phyloP scores from a whole-genome alignment of 2,113 vertebrate genomes.

The Pao palembangensis region DNA sequence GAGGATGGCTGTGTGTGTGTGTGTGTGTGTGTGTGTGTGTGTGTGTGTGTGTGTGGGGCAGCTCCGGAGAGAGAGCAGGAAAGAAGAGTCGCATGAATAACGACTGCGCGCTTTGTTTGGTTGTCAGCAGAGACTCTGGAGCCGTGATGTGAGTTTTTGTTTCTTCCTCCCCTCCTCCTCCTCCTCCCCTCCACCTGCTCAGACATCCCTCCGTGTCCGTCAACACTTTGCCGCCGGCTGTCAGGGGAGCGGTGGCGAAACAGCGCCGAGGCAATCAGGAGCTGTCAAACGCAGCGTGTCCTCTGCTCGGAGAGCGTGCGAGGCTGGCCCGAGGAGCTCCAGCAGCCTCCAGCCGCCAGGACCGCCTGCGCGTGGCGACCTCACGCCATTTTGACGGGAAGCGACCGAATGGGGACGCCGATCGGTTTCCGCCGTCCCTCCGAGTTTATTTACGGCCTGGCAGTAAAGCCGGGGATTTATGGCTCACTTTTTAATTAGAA shows the following conservation, averaged over 20 bases:
- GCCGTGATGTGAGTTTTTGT: constrained; percentile 25
- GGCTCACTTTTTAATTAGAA: constrained; percentile 90
- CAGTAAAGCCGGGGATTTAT: constrained; percentile 83
- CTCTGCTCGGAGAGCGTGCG: constrained; percentile 12
- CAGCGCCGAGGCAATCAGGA: constrained; percentile 62
- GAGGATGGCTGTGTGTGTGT: neutral
- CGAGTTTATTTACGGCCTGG: constrained; percentile 83
- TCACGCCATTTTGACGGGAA: constrained; percentile 42
- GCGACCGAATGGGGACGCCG: neutral
- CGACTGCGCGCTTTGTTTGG: constrained; percentile 43
- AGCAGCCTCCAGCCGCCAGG: too few relatives aligned
- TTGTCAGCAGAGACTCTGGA: constrained; percentile 26
- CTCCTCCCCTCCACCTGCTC: constrained; percentile 40
- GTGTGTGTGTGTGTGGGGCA: constrained; percentile 1
- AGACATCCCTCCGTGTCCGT: constrained; percentile 47
- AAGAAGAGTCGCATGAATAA: constrained; percentile 40
- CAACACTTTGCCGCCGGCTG: constrained; percentile 31
- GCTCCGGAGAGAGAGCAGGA: constrained; percentile 8
- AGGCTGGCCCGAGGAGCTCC: too few relatives aligned
- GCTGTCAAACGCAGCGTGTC: constrained; percentile 59
- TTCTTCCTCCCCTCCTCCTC: constrained; percentile 23
- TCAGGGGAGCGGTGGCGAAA: constrained; percentile 36
- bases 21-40: too few relatives aligned
- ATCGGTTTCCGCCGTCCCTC: constrained; percentile 66
- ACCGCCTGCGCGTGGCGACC: too few relatives aligned